These are phyloP conservation scores for Triplophysa dalaica DNA, from an alignment of 2,113 vertebrate species.

Conservation along the genomic window DNA sequence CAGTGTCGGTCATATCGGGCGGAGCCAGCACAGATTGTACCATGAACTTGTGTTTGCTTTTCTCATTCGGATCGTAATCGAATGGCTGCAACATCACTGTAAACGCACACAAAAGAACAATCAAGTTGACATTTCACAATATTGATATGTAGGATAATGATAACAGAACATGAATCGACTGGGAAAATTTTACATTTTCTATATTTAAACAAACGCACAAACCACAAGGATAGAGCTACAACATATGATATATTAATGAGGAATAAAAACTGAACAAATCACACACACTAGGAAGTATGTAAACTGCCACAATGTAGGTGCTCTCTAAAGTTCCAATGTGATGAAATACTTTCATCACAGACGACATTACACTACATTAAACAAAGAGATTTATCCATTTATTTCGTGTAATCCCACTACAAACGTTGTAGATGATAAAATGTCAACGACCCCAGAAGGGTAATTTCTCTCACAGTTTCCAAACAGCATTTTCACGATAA, in stretches of 20 bases:
- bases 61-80: constrained; percentile 98
- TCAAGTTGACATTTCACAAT: neutral
- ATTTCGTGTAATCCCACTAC: constrained; percentile 47
- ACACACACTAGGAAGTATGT: neutral
- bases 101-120: constrained; percentile 63
- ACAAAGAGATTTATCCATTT: constrained; percentile 1
- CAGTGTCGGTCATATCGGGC: constrained; percentile 96
- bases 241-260: no score
- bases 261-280: neutral
- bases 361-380: neutral
- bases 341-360: neutral
- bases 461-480: constrained; percentile 65
- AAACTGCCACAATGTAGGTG: neutral
- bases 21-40: constrained; percentile 97
- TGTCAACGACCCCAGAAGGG: constrained; percentile 56
- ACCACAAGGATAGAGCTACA: neutral
- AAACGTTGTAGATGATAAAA: constrained; percentile 51
- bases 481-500: constrained; percentile 59
- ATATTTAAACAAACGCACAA: no score
- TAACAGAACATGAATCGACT: neutral
- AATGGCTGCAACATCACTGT: constrained; percentile 99
- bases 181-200: no score
- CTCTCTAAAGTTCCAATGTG: neutral
- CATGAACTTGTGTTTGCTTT: constrained; percentile 99
- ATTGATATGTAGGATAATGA: neutral